phyloP scores from a whole-genome alignment of 2,888 invertebrate genomes.

The Dorcus hopei region DNA sequence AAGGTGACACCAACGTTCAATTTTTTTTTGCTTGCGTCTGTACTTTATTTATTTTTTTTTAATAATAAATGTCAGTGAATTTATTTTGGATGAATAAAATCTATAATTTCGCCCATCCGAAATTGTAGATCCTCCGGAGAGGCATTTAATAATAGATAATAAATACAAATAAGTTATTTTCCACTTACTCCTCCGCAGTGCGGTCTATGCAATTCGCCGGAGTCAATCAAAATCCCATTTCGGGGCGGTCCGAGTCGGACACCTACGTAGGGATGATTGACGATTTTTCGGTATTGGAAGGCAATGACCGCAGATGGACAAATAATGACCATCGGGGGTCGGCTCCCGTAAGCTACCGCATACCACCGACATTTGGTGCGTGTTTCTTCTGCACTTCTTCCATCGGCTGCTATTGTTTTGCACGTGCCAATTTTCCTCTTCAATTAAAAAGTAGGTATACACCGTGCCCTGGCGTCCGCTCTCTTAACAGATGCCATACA shows the following conservation, averaged over 20 bases:
- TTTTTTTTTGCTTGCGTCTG: no score
- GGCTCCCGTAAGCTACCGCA: conserved; percentile 23
- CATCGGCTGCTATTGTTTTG: conserved; percentile 4
- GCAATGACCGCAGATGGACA: conserved; percentile 31
- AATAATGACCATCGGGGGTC: conserved; percentile 27
- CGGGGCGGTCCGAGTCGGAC: conserved; percentile 25
- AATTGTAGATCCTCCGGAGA: conserved; percentile 7
- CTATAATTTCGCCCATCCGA: background rate
- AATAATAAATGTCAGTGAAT: no score
- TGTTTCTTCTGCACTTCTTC: background rate
- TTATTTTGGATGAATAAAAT: no score
- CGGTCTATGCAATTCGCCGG: conserved; percentile 13
- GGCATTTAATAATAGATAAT: conserved; percentile 6
- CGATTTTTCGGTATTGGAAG: conserved; percentile 27
- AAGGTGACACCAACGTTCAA: no score
- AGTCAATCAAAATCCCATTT: conserved; percentile 29
- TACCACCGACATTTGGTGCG: conserved; percentile 3
- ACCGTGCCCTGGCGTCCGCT: no score
- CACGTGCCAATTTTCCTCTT: conserved; percentile 3
- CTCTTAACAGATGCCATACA: no score
- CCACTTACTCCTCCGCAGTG: conserved; percentile 2
- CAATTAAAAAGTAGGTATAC: no score
- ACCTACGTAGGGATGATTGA: conserved; percentile 28
- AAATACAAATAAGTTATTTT: conserved; percentile 4
- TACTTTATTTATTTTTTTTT: no score